Percentiles rank a stretch among this genome's conserved stretches.
Evolutionary conservation across 2,888 invertebrate genomes (phyloP).

Genomic region (Eupithecia subumbrata): DNA sequence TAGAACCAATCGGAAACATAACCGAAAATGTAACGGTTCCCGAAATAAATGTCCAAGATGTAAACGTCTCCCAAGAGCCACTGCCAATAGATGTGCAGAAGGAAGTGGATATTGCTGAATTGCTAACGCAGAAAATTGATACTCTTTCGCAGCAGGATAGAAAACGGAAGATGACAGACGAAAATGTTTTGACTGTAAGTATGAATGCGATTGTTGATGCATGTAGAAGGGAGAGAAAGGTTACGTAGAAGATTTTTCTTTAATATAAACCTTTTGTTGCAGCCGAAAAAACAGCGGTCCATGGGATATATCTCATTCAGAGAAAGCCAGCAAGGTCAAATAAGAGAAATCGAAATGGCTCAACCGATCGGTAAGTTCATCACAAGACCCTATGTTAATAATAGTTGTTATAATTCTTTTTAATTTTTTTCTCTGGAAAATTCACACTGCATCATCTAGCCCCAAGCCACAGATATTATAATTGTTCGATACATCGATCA

Average conservation of each 20-base stretch:
- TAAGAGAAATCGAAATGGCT: constrained; percentile 30
- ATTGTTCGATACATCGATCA: no score
- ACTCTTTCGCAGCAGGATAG: constrained; percentile 49
- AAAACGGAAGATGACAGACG: constrained; percentile 49
- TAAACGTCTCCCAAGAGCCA: constrained; percentile 40
- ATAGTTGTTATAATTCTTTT: no score
- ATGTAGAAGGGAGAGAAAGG: not conserved
- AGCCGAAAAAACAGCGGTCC: constrained; percentile 61
- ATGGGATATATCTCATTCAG: constrained; percentile 55
- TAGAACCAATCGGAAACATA: constrained; percentile 1
- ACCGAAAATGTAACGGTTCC: constrained; percentile 25
- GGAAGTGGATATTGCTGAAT: constrained; percentile 57
- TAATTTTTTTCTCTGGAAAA: no score
- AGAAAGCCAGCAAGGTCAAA: constrained; percentile 47
- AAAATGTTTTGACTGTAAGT: constrained; percentile 47
- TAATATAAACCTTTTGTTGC: constrained; percentile 38
- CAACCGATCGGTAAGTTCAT: constrained; percentile 43
- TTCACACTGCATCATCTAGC: no score
- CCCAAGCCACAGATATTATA: no score
- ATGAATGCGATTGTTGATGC: not conserved
- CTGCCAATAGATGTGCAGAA: constrained; percentile 4
- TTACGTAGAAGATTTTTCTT: not conserved
- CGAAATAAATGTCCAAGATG: constrained; percentile 32
- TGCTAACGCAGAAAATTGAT: constrained; percentile 65
- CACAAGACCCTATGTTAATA: no score